phyloP scores from a whole-genome alignment of 2,888 invertebrate species.

The Toxonevra muliebris region DNA sequence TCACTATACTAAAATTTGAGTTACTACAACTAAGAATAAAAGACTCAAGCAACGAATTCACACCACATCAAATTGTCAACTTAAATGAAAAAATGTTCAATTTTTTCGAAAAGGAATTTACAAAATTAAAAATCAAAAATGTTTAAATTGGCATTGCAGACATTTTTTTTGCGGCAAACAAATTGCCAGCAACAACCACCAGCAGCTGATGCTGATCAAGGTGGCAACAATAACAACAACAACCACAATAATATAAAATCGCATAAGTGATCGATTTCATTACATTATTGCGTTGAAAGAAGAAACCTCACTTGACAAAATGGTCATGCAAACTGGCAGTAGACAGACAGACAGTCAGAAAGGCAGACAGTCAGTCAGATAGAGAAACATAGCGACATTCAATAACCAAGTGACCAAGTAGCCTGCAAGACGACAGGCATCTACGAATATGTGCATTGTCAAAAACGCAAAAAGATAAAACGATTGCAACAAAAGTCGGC shows the following conservation, averaged over 20 bases:
- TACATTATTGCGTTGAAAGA: conserved; percentile 9
- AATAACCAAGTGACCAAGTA: conserved; percentile 26
- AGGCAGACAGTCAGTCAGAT: neutral
- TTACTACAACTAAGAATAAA: neutral
- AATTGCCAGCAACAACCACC: conserved; percentile 22
- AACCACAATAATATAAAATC: conserved; percentile 21
- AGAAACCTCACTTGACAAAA: no score
- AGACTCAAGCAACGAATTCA: neutral
- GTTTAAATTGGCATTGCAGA: conserved; percentile 26
- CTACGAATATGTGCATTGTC: no score
- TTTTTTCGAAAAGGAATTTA: conserved; percentile 2
- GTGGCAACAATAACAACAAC: neutral
- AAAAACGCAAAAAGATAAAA: no score
- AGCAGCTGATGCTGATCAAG: no score
- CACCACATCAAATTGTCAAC: conserved; percentile 7
- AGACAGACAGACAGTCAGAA: no score
- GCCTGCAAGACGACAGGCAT: conserved; percentile 15
- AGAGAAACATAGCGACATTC: neutral
- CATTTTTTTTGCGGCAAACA: conserved; percentile 24
- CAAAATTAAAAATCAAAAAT: conserved; percentile 1
- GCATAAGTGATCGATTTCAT: conserved; percentile 25
- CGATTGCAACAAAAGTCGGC: no score
- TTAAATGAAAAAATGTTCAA: conserved; percentile 2
- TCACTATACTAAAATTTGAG: no score
- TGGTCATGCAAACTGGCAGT: no score